Evolutionary conservation across 1,140 invertebrate species (phyloP), one percentile per base, ranked within the genome.

Genomic region (Rhagoletis zephyria): DNA sequence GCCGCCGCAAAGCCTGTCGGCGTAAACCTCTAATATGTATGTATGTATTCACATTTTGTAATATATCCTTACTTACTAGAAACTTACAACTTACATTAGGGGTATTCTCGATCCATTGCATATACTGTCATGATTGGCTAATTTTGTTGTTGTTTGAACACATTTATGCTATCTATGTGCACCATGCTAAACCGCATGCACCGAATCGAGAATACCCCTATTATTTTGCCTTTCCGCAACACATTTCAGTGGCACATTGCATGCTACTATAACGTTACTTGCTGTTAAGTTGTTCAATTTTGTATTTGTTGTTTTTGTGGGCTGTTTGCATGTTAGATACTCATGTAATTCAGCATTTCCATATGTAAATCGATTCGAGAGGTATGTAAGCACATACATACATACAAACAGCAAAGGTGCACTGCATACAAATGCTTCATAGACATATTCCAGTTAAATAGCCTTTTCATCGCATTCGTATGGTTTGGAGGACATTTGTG

Each of bases 211-310:
- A 30, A 30, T 30, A 30, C 30, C 30, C 30, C 30, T 30, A 30
- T 30, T 59, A 81, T 81, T 81, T 81, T 59, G 74, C 2, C n/a
- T 56, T 81, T 56, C 67, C 3, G 9, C 70, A 67, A 19, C 12
- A 51, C 48, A n/a, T n/a, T 77, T 81, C 45, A 81, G 74, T 3
- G 30, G 30, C 16, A 81, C n/a, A 56, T 59, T 59, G 74, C 30
- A 56, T 81, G 67, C 48, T 81, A 45, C 2, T 56, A 81, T 7
- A 56, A 81, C 74, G 74, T n/a, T 81, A 81, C 19, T 19, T 81
- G 7, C 74, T 81, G 74, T 81, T 56, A 81, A 81, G 74, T 81
- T 81, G 74, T 81, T 81, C 51, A 56, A 81, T 59, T 81, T 81
- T 56, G 10, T 74, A 45, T n/a, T 74, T 74, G 67, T 45, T 74